Base-by-base conservation (phyloP, 2,113 vertebrate genomes). In the Cyanoderma ruficeps region DNA sequence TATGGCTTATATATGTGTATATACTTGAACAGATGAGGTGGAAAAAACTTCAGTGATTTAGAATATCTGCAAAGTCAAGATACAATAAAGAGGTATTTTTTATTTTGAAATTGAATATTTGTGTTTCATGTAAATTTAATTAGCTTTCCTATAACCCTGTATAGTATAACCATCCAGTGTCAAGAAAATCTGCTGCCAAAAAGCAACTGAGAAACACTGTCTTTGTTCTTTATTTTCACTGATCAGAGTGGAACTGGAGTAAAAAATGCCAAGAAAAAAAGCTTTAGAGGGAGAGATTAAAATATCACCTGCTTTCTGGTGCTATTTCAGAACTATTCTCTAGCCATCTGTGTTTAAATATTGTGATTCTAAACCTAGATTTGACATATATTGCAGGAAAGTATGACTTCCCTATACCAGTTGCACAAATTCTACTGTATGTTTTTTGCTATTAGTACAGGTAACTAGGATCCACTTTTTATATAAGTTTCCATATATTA, bases 401-500 rank as follows among this genome's bases (percentile, higher is more conserved):
- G 50, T 80, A 91, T 70, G 57, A 89, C 21, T 87, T 87, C 69
- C 47, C 55, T 63, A 7, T 55, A 44, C 35, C 33, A 52, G 55
- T 68, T 57, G 56, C 95, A 90, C 86, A 83, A 81, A 88, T 87
- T 89, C 85, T 87, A 42, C 56, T 69, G 41, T 72, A 37, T 82
- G 86, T 87, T 88, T 92, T 95, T 94, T 88, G 80, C 93, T 83
- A 83, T 87, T 89, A 67, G 89, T 70, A 42, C 72, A 86, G 94
- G 92, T 89, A 96, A 94, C 85, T 56, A 89, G 82, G 60, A 92
- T 75, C 50, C 30, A 61, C 64, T 88, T 83, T 90, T 95, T 79
- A 83, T 70, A 68, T 63, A 79, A 78, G 79, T 93, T 96, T 91
- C 82, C 88, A 30, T 89, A 95, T 87, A 96, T 97, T 98, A 97